Base-by-base conservation (phyloP, 2,888 invertebrate species). In the Adineta ricciae region DNA sequence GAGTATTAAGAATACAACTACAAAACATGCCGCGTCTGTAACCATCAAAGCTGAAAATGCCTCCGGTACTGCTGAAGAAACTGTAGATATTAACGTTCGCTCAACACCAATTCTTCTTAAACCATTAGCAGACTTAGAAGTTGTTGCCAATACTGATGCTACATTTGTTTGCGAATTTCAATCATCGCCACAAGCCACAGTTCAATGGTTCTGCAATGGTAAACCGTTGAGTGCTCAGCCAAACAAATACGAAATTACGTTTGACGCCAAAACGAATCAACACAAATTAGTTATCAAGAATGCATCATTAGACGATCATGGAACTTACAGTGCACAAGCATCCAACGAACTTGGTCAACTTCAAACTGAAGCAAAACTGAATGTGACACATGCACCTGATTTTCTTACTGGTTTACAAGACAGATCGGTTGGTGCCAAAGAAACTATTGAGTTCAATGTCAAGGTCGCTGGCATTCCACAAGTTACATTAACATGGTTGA, bases 241-340 rank as follows among this genome's bases (percentile, higher is more conserved):
- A 38, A n/a, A 38, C n/a, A 78, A 78, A 78, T 78, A 78, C 41
- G 41, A 41, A 24, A 41, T 78, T 3, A 41, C 78, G 11, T 41
- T 24, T 78, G 78, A 78, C n/a, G 3, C 19, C 3, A 41, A 24
- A 32, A 95, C 94, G 82, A 94, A 93, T 85, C 91, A 94, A 0
- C 41, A 78, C 41, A 78, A 78, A 41, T 24, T 78, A 11, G 14
- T 78, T 9, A 41, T 78, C 41, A 78, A 41, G 41, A 41, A 41
- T 41, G 3, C 78, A 14, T 2, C 19, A 41, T 41, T 41, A 78
- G 41, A 78, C 14, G 78, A 78, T 78, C 24, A 78, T 41, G 78
- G 78, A 78, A n/a, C 0, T 78, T 78, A 78, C 8, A 78, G 72
- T 46, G 78, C 36, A 16, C 78, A 85, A n/a, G 41, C 83, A 36